Percentiles rank a stretch among this genome's conserved stretches.
phyloP scores from a whole-genome alignment of 2,113 vertebrate genomes.

The Rhinolophus sinicus region DNA sequence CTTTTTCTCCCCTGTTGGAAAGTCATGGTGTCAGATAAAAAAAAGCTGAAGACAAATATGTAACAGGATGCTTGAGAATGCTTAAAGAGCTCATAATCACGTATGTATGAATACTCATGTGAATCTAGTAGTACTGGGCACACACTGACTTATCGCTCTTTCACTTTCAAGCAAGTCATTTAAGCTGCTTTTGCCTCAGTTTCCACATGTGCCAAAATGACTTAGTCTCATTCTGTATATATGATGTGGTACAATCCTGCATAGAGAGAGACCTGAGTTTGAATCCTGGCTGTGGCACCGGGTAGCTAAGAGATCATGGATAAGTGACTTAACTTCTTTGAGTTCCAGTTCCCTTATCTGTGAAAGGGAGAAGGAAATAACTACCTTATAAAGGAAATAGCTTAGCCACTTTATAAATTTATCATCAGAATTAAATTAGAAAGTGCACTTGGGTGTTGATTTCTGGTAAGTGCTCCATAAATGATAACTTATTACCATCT shows the following conservation, averaged over 20 bases:
- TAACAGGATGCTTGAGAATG: not conserved
- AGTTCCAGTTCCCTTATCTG: not conserved
- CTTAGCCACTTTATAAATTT: not conserved
- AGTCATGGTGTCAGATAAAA: not conserved
- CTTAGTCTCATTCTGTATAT: not conserved
- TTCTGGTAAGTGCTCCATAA: not conserved
- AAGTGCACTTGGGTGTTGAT: not conserved
- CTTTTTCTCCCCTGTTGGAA: not conserved
- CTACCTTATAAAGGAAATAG: not conserved
- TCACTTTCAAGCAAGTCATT: not conserved
- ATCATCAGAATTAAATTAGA: not conserved
- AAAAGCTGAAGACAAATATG: not conserved
- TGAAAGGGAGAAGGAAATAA: not conserved
- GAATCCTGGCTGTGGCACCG: not conserved
- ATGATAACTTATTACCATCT: not conserved
- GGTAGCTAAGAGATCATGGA: not conserved
- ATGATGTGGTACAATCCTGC: not conserved
- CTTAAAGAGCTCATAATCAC: not conserved
- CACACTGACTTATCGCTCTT: not conserved
- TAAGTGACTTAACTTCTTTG: not conserved
- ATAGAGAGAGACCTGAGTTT: not conserved
- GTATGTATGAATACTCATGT: not conserved
- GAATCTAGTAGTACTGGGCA: not conserved
- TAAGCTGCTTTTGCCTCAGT: not conserved
- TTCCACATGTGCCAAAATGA: not conserved